Base-by-base conservation (phyloP, 2,113 vertebrate species). In the Pelodiscus sinensis region DNA sequence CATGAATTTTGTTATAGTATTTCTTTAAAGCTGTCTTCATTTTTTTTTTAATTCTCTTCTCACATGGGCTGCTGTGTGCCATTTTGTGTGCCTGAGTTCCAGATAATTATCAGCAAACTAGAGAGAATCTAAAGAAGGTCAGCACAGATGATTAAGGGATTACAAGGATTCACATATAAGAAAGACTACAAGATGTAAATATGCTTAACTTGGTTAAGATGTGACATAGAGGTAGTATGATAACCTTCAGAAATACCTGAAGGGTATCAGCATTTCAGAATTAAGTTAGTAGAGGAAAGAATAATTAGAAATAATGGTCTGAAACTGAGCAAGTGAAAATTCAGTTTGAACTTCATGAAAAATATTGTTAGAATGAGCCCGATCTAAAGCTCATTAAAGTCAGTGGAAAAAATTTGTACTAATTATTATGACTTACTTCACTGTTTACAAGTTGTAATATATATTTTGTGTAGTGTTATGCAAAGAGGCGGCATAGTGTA, bases 361-460 rank as follows among this genome's bases (percentile, higher is more conserved):
- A 89, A 92, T 94, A 93, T 71, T 87, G 52, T 89, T 22, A 22
- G 9, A 88, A n/a, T 65, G 31, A 6, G 85, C 83, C 2, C 78
- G 25, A 93, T 71, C 29, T 93, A 65, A 6, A 92, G 10, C 24
- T 81, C 27, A 84, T 19, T 84, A 51, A 85, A 94, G 90, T 84
- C 85, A 2, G 84, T 65, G 81, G 75, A 94, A 93, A 44, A 93
- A 9, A 3, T 8, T 87, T 71, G 25, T 62, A 29, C 25, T 62
- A 92, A 82, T 89, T 84, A 79, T 52, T 94, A 57, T 84, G 35
- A 19, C 50, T 90, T 31, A 71, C 50, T 93, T 94, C 2, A 90
- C 77, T 60, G 86, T 92, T 85, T 82, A 51, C 22, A 92, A 94
- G 68, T 85, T 94, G 92, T 56, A 94, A 93, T 18, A 92, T 60